Conservation (phyloP, 92 coral and sea anemone genomes). For the Nematostella vectensis region DNA sequence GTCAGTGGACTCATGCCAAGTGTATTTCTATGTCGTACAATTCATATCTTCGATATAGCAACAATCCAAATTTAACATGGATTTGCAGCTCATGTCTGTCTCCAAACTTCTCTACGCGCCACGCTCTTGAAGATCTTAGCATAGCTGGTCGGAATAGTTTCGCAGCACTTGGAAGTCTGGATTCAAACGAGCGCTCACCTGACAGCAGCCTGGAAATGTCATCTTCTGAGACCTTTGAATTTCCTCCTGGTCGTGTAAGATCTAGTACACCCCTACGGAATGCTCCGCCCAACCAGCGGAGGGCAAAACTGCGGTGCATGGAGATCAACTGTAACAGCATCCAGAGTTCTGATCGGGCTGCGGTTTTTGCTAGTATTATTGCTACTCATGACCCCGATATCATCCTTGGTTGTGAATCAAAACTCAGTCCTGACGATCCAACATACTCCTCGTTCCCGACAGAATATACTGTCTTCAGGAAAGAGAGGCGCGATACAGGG, state of each 20-base stretch:
- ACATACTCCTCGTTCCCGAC: constrained; percentile 34
- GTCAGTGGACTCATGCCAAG: constrained; percentile 28
- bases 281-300: not conserved
- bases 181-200: not conserved
- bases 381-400: constrained; percentile 24
- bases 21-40: constrained; percentile 8
- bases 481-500: constrained; percentile 19
- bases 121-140: not conserved
- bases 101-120: constrained; percentile 24
- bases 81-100: constrained; percentile 14
- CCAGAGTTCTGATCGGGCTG: constrained; percentile 31
- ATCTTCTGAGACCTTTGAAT: not conserved
- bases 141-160: not conserved
- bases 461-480: constrained; percentile 27
- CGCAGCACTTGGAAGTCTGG: not conserved
- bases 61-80: constrained; percentile 20
- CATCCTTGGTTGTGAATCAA: constrained; percentile 45
- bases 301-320: constrained; percentile 1
- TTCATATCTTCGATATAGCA: constrained; percentile 5
- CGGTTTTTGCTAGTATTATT: constrained; percentile 21
- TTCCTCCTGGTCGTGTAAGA: not conserved
- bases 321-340: constrained; percentile 38
- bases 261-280: not conserved
- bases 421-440: constrained; percentile 34
- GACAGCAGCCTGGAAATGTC: constrained; percentile 1